These are phyloP conservation scores for Limnephilus auricula DNA, from an alignment of 2,888 invertebrate genomes.

Conservation along the genomic window DNA sequence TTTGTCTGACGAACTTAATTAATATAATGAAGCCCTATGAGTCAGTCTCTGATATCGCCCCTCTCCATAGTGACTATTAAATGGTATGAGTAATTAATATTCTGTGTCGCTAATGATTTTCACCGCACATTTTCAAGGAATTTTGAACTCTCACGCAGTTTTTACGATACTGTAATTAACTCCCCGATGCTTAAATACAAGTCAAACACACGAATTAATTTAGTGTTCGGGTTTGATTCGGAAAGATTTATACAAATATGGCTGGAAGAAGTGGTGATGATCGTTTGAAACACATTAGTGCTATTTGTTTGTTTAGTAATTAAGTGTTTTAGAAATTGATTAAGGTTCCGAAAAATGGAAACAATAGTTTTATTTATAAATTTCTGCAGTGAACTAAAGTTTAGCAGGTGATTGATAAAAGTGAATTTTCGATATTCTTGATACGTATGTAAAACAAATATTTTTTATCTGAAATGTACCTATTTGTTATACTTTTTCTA, in stretches of 20 bases:
- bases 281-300: not conserved
- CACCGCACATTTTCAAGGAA: constrained; percentile 26
- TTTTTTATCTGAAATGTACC: not conserved
- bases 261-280: not conserved
- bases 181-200: not conserved
- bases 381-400: not conserved
- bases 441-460: not conserved
- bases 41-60: not conserved
- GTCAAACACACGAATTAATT: not conserved
- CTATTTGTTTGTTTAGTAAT: not conserved
- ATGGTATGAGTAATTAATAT: not conserved
- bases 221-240: not conserved
- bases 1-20: not conserved
- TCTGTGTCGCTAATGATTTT: constrained; percentile 4
- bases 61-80: not conserved
- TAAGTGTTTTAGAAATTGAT: not conserved
- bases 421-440: not conserved
- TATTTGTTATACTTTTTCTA: too few relatives aligned
- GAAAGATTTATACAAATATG: not conserved
- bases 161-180: constrained; percentile 20
- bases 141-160: constrained; percentile 5
- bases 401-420: not conserved
- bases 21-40: not conserved
- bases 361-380: not conserved
- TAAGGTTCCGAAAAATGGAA: not conserved